Conservation (phyloP, 2,888 invertebrate genomes). For the Odontothrips loti region DNA sequence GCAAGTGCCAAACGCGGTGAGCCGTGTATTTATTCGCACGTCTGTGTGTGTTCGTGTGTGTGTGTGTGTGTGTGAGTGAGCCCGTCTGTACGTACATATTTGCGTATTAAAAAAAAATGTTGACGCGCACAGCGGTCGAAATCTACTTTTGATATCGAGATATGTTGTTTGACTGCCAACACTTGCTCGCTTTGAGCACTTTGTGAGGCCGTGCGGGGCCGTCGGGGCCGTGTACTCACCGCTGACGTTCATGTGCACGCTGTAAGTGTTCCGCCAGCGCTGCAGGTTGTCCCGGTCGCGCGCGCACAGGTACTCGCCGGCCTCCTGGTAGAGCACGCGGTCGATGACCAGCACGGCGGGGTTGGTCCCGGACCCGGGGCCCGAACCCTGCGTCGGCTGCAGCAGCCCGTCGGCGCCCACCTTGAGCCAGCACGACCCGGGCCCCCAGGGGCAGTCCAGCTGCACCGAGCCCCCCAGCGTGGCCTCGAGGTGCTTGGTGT, state of each 20-base stretch:
- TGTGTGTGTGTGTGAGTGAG: too few relatives aligned
- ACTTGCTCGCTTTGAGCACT: too few relatives aligned
- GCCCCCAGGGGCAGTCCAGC: constrained; percentile 76
- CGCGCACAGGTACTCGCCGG: constrained; percentile 69
- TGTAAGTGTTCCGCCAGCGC: constrained; percentile 42
- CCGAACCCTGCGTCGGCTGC: constrained; percentile 48
- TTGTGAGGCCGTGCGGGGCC: too few relatives aligned
- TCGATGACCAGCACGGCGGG: constrained; percentile 53
- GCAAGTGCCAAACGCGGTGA: too few relatives aligned
- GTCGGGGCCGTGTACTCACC: constrained; percentile 49
- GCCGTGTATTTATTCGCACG: too few relatives aligned
- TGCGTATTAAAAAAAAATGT: too few relatives aligned
- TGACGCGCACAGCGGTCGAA: too few relatives aligned
- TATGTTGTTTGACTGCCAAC: too few relatives aligned
- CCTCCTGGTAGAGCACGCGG: constrained; percentile 70
- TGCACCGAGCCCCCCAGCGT: constrained; percentile 83
- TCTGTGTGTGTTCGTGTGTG: too few relatives aligned
- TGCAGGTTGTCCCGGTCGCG: constrained; percentile 51
- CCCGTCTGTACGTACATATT: too few relatives aligned
- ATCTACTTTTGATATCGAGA: too few relatives aligned
- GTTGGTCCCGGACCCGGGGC: constrained; percentile 49
- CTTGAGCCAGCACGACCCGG: constrained; percentile 59
- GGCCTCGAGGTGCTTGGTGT: constrained; percentile 54
- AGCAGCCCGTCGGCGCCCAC: constrained; percentile 47
- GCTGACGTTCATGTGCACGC: constrained; percentile 50